Base-by-base conservation (phyloP, 2,797 vertebrate genomes). In the Sciurus vulgaris region DNA sequence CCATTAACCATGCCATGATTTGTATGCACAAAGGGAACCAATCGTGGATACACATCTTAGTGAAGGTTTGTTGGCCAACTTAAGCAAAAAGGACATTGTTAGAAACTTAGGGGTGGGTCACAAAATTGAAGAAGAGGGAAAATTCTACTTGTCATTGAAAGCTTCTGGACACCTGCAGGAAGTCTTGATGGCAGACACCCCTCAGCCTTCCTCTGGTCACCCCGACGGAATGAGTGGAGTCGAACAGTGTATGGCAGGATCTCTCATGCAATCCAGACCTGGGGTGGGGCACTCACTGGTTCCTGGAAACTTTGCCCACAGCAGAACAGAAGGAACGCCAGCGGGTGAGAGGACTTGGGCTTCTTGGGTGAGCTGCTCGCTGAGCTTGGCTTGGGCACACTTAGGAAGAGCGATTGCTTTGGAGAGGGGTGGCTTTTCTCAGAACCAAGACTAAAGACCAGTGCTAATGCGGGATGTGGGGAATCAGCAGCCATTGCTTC, bases 1-100 rank as follows among this genome's bases (percentile, higher is more conserved):
- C 63, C 65, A 86, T 78, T 85, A 51, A 81, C 90, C 74, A 86
- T 65, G 88, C 63, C 82, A 63, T 63, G 35, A 44, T 96, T 88
- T 61, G 11, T 69, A 41, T 69, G 38, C 82, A 79, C 9, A 17
- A 86, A 83, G 28, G 73, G 44, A 86, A 63, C 13, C n/a, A 67
- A 9, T 86, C 79, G 83, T 85, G 84, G 83, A n/a, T 2, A 74
- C 5, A 65, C 69, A 35, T 87, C 77, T 83, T 54, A 79, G 28
- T 70, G 90, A 74, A 82, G 51, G 59, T 91, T 83, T 93, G 38
- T 89, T 92, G 76, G 38, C 56, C 83, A 88, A 83, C 33, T 59
- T 74, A 95, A 95, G 87, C 35, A 86, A 67, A 86, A 70, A 90
- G 13, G 11, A 1, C n/a, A 86, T 78, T 54, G 67, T 79, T 82